Evolutionary conservation across 2,797 vertebrate species (phyloP).

Genomic region (Paguma larvata): DNA sequence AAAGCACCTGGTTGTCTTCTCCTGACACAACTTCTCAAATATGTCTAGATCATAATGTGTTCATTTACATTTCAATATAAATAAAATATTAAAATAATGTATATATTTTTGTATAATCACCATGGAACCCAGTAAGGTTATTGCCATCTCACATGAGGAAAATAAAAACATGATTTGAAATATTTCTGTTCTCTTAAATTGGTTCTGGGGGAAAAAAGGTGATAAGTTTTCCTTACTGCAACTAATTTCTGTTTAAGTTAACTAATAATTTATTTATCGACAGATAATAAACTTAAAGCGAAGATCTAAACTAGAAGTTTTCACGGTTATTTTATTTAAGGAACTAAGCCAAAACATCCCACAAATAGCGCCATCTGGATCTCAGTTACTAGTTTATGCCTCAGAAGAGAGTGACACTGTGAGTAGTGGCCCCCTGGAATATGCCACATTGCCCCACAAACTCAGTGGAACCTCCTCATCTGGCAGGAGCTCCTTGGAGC

Average conservation of each 20-base stretch:
- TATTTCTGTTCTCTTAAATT: constrained; percentile 19
- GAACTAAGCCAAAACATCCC: neutral
- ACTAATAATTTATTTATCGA: neutral
- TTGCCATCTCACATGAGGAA: neutral
- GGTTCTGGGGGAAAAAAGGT: neutral
- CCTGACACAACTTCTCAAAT: neutral
- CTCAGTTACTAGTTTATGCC: neutral
- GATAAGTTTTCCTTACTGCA: neutral
- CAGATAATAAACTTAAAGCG: neutral
- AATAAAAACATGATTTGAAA: constrained; percentile 25
- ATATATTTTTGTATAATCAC: neutral
- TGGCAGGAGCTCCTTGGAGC: neutral
- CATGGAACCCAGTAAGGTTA: neutral
- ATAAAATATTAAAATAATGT: constrained; percentile 27
- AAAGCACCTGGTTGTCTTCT: neutral
- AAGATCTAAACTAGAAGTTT: neutral
- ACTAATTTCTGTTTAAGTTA: neutral
- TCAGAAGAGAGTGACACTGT: neutral
- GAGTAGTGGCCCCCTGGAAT: neutral
- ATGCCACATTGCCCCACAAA: neutral
- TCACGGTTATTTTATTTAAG: neutral
- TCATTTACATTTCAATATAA: neutral
- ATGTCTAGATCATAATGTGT: neutral
- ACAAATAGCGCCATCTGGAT: neutral
- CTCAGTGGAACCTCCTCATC: neutral